A percentile compares a stretch with the other conserved stretches of the same genome.
Evolutionary conservation across 2,797 vertebrate genomes (phyloP).

Genomic region (Spatula clypeata): DNA sequence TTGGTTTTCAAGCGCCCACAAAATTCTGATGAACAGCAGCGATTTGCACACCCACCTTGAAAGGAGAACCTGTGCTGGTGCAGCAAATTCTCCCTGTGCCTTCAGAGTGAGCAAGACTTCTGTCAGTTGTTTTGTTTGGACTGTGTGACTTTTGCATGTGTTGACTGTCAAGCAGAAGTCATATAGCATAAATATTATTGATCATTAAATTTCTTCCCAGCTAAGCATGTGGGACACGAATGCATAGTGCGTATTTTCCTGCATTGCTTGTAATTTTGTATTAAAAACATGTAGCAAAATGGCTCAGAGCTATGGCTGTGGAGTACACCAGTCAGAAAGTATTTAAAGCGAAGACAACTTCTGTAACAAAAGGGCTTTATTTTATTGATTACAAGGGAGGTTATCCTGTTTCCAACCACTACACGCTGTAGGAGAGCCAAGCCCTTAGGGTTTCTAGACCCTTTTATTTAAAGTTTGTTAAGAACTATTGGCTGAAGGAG

Average conservation of each 20-base stretch:
- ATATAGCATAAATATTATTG: neutral
- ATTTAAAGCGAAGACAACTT: constrained; percentile 1
- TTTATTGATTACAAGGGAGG: constrained; percentile 23
- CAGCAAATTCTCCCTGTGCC: neutral
- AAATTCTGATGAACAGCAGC: neutral
- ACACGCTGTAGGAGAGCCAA: neutral
- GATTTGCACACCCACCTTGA: neutral
- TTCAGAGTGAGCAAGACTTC: neutral
- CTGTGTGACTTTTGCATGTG: neutral
- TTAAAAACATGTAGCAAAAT: neutral
- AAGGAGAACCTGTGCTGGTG: neutral
- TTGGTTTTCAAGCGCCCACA: neutral
- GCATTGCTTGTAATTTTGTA: neutral
- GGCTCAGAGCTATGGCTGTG: neutral
- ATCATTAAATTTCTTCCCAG: neutral
- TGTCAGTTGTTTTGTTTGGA: neutral
- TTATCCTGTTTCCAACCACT: constrained; percentile 11
- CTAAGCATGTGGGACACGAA: neutral
- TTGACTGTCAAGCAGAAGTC: neutral
- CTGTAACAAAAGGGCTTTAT: constrained; percentile 9
- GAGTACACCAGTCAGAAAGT: neutral
- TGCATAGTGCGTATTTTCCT: neutral
- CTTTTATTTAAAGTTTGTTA: constrained; percentile 47
- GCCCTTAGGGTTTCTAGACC: constrained; percentile 9
- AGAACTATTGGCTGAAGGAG: neutral